Conservation (phyloP, 2,797 vertebrate genomes). For the Dromococcyx pavoninus region DNA sequence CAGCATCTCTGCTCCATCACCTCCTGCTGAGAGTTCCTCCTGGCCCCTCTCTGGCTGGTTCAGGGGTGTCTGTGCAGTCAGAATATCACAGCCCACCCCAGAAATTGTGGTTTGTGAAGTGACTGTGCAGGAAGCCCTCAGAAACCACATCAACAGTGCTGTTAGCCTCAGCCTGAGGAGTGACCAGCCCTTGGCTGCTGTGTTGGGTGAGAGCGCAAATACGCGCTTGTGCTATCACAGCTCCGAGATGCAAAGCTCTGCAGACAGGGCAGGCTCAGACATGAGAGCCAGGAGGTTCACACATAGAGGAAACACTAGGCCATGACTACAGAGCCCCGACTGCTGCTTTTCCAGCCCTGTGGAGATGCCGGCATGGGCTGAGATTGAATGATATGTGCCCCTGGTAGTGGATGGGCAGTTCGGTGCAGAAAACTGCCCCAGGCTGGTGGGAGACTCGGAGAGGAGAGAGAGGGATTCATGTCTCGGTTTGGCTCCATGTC, state of each 20-base stretch:
- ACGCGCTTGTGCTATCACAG: not conserved
- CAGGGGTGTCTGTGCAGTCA: rapidly evolving
- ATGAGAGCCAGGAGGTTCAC: not conserved
- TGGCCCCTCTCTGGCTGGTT: not conserved
- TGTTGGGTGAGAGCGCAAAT: constrained; percentile 26
- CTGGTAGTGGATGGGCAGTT: not conserved
- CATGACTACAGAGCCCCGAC: not conserved
- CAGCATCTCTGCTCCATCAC: not conserved
- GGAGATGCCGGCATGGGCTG: not conserved
- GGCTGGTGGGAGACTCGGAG: not conserved
- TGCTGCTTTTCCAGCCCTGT: not conserved
- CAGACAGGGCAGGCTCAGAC: constrained; percentile 44
- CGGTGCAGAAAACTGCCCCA: not conserved
- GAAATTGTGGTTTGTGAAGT: not conserved
- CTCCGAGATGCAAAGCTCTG: not conserved
- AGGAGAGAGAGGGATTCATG: not conserved
- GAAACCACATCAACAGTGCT: constrained; percentile 20
- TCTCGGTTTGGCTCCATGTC: not conserved
- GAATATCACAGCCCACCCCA: not conserved
- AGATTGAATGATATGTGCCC: not conserved
- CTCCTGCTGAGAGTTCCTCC: not conserved
- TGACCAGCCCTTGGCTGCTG: not conserved
- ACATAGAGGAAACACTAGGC: not conserved
- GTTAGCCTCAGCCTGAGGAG: not conserved
- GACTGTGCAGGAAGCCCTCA: not conserved